These are phyloP conservation scores for Solea solea DNA, from an alignment of 2,113 vertebrate genomes.

Conservation along the genomic window DNA sequence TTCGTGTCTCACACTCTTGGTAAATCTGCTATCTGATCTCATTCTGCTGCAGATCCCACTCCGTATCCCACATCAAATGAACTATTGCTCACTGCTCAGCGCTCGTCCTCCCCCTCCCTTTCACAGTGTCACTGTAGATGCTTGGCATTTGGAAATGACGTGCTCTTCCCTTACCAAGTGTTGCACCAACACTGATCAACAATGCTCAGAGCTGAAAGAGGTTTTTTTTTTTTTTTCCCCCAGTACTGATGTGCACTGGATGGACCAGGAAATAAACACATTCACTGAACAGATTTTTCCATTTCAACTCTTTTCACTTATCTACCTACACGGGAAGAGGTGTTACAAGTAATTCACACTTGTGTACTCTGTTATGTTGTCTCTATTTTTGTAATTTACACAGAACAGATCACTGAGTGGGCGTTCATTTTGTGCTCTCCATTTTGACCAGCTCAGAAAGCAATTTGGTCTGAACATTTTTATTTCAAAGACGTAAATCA, in stretches of 20 bases:
- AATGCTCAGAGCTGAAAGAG: constrained; percentile 20
- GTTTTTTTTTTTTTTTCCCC: constrained; percentile 1
- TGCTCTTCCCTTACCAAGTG: constrained; percentile 60
- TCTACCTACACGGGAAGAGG: too few species aligned
- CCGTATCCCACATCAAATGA: constrained; percentile 74
- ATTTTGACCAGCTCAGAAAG: constrained; percentile 39
- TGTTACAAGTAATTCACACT: neutral
- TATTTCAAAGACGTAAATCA: too few species aligned
- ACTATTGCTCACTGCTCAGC: constrained; percentile 72
- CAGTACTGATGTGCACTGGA: neutral
- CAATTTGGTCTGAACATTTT: neutral
- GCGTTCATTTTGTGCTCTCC: constrained; percentile 19
- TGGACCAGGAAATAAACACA: neutral
- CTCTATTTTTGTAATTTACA: constrained; percentile 4
- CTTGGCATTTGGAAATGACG: constrained; percentile 74
- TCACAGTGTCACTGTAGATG: constrained; percentile 74
- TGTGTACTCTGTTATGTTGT: neutral
- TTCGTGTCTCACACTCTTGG: constrained; percentile 63
- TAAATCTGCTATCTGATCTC: constrained; percentile 73
- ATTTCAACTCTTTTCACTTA: too few species aligned
- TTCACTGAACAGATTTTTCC: neutral
- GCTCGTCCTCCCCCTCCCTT: constrained; percentile 72
- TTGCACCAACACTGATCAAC: constrained; percentile 42
- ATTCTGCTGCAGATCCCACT: constrained; percentile 76
- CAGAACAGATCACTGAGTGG: constrained; percentile 26